Conservation (phyloP, 2,888 invertebrate genomes). For the Gandaritis pyraliata region DNA sequence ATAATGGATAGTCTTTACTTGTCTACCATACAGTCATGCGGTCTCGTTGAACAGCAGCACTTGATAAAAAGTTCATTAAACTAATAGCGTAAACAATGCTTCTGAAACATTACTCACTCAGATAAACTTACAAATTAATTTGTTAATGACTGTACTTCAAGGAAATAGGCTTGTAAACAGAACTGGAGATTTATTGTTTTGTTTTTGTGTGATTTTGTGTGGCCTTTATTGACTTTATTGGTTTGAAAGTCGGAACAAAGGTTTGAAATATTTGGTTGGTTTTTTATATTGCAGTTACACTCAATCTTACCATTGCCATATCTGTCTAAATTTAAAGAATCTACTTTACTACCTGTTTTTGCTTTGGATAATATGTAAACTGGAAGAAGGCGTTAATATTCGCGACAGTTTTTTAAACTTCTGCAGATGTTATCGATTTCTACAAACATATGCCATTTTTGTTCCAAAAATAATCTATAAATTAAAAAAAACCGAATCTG, state of each 20-base stretch:
- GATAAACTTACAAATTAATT: slow-evolving; percentile 53
- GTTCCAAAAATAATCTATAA: no score
- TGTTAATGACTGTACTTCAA: slow-evolving; percentile 43
- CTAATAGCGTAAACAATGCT: slow-evolving; percentile 26
- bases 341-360: no score
- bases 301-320: no score
- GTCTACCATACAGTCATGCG: background rate
- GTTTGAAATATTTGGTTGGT: background rate
- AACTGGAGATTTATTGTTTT: slow-evolving; percentile 21
- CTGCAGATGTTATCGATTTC: no score
- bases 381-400: no score
- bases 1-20: no score
- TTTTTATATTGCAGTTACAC: no score
- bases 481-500: no score
- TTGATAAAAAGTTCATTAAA: slow-evolving; percentile 22
- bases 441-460: no score
- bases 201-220: slow-evolving; percentile 3
- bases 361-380: no score
- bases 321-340: no score
- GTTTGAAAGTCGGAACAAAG: background rate
- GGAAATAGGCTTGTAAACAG: slow-evolving; percentile 35
- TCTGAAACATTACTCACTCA: slow-evolving; percentile 52
- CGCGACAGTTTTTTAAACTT: no score
- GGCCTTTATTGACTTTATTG: background rate
- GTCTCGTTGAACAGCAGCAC: background rate